phyloP scores from a whole-genome alignment of 1,140 invertebrate species.

The Dinothrombium tinctorium region DNA sequence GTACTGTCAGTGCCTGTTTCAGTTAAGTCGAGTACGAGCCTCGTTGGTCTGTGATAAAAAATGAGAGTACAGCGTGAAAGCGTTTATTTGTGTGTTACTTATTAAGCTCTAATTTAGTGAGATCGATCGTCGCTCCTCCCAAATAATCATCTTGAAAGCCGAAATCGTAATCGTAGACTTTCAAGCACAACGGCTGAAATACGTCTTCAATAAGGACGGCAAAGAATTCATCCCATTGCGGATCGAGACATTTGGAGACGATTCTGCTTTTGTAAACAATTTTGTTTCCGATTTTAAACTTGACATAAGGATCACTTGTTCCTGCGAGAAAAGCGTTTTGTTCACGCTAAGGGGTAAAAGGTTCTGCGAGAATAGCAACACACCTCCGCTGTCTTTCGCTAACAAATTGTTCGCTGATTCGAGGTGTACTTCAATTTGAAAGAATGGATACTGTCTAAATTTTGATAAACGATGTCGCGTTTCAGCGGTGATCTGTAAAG shows the following conservation, averaged over 20 bases:
- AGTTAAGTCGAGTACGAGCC: slow-evolving; percentile 45
- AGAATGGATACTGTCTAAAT: slow-evolving; percentile 44
- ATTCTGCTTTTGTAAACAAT: slow-evolving; percentile 81
- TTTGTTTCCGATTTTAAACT: slow-evolving; percentile 70
- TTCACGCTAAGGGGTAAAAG: too few relatives aligned
- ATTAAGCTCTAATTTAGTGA: slow-evolving; percentile 57
- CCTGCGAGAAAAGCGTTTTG: too few relatives aligned
- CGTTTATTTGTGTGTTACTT: slow-evolving; percentile 25
- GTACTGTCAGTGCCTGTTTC: slow-evolving; percentile 29
- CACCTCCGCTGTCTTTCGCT: slow-evolving; percentile 82
- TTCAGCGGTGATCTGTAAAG: too few relatives aligned
- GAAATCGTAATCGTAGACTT: slow-evolving; percentile 96
- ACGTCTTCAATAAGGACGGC: slow-evolving; percentile 88
- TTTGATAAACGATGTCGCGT: slow-evolving; percentile 14
- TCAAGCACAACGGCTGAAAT: slow-evolving; percentile 57
- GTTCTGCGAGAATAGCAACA: too few relatives aligned
- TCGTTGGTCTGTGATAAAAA: slow-evolving; percentile 33
- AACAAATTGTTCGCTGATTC: slow-evolving; percentile 63
- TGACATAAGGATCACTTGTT: slow-evolving; percentile 97
- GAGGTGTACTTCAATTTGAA: slow-evolving; percentile 62
- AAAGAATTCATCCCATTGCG: slow-evolving; percentile 90
- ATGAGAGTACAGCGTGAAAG: not conserved
- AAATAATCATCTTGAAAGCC: slow-evolving; percentile 91
- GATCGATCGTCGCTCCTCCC: slow-evolving; percentile 62
- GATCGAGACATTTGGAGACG: slow-evolving; percentile 66